These are phyloP conservation scores for Helicoverpa zea DNA, from an alignment of 1,140 invertebrate species.

Conservation along the genomic window DNA sequence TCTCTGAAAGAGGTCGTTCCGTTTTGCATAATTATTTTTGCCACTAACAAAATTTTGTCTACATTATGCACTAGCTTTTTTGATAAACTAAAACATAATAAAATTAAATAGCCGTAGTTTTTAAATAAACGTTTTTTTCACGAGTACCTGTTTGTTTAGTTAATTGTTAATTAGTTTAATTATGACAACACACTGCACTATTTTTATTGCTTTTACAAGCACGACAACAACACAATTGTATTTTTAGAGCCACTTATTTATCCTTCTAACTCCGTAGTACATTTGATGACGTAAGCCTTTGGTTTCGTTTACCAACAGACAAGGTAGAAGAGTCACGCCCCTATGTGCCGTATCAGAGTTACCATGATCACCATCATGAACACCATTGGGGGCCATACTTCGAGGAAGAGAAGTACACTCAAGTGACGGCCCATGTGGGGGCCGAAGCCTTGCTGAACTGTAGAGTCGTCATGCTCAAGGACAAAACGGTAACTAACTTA, in stretches of 20 bases:
- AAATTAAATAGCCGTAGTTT: neutral
- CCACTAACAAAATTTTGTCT: conserved; percentile 13
- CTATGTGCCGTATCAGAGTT: conserved; percentile 87
- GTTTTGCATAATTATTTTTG: conserved; percentile 57
- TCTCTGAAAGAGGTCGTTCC: conserved; percentile 41
- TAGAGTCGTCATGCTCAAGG: conserved; percentile 93
- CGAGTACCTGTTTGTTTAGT: conserved; percentile 24
- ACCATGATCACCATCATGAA: conserved; percentile 87
- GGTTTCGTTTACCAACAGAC: conserved; percentile 57
- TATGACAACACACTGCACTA: conserved; percentile 2
- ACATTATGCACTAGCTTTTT: conserved; percentile 14
- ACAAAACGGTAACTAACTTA: conserved; percentile 91
- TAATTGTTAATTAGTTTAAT: conserved; percentile 12
- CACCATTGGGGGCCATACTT: conserved; percentile 92
- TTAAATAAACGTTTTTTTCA: neutral
- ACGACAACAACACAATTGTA: neutral
- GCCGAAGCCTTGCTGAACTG: conserved; percentile 93
- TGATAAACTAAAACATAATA: neutral
- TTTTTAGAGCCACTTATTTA: neutral
- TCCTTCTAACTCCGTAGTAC: too few species aligned
- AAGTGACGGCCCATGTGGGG: conserved; percentile 91
- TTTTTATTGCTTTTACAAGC: neutral
- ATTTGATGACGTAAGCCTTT: neutral
- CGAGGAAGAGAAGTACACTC: conserved; percentile 88
- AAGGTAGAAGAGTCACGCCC: conserved; percentile 87